Evolutionary conservation across 1,140 invertebrate species (phyloP).

Genomic region (Drosophila takahashii): DNA sequence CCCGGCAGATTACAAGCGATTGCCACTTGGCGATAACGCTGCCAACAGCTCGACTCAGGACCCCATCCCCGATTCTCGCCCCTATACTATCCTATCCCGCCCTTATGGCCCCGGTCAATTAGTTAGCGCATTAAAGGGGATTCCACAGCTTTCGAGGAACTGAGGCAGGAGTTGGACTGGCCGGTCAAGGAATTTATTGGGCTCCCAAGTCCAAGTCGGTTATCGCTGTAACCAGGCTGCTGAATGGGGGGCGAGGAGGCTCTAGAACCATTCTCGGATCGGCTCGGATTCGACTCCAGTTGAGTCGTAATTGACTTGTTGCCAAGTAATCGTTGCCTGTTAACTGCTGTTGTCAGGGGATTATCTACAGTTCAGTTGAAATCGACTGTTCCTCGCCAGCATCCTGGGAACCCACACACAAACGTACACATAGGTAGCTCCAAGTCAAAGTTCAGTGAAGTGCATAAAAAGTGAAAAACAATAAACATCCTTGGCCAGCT

Average conservation of each 20-base stretch:
- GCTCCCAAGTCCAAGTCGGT: constrained; percentile 46
- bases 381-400: constrained; percentile 50
- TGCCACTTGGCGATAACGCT: constrained; percentile 61
- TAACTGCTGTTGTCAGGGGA: constrained; percentile 82
- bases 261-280: constrained; percentile 20
- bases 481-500: constrained; percentile 65
- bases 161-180: constrained; percentile 15
- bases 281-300: constrained; percentile 18
- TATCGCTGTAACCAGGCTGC: constrained; percentile 69
- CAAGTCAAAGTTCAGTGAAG: constrained; percentile 62
- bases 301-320: constrained; percentile 78
- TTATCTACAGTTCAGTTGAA: constrained; percentile 81
- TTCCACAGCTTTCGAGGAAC: constrained; percentile 31
- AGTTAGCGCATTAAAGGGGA: constrained; percentile 77
- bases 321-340: constrained; percentile 82
- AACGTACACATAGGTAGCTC: constrained; percentile 4
- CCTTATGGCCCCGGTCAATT: constrained; percentile 62
- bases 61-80: constrained; percentile 13
- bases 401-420: constrained; percentile 14
- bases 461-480: constrained; percentile 75
- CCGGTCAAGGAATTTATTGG: constrained; percentile 70
- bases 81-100: constrained; percentile 20
- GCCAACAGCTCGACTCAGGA: constrained; percentile 29
- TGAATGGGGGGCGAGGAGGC: neutral
- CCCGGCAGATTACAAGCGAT: constrained; percentile 68